A percentile compares a stretch with the other conserved stretches of the same genome.
Evolutionary conservation across 2,113 vertebrate genomes (phyloP).

Genomic region (Fulica atra): DNA sequence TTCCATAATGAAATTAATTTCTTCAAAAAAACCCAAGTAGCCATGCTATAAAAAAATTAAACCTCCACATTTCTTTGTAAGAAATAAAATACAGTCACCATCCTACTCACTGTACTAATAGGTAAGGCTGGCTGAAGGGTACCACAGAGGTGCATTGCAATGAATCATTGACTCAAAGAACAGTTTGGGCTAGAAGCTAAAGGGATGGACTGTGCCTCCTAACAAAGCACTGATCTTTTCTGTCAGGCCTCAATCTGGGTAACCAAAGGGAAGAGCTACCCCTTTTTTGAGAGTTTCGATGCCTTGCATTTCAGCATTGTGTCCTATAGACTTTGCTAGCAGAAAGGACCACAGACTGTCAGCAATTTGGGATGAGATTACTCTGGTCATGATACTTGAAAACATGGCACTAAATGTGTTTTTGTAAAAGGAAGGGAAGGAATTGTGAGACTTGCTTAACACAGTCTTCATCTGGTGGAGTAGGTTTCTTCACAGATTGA

Average conservation of each 20-base stretch:
- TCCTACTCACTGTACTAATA: not conserved
- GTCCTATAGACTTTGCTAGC: not conserved
- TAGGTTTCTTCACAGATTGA: not conserved
- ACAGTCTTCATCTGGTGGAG: not conserved
- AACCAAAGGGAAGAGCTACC: not conserved
- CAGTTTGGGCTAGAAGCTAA: not conserved
- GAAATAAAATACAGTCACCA: not conserved
- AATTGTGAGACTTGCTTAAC: not conserved
- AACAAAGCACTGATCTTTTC: not conserved
- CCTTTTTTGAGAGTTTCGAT: not conserved
- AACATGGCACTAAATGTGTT: fast-evolving
- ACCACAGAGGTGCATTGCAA: not conserved
- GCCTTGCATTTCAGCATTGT: not conserved
- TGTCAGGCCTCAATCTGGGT: not conserved
- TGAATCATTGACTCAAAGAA: not conserved
- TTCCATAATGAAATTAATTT: not conserved
- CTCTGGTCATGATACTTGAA: not conserved
- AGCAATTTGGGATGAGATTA: not conserved
- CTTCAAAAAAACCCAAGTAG: not conserved
- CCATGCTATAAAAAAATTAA: not conserved
- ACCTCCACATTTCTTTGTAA: not conserved
- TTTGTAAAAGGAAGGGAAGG: not conserved
- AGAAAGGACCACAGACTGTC: not conserved
- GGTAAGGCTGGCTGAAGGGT: not conserved
- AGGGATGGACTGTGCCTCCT: not conserved